Conservation (phyloP, 2,797 vertebrate species). For the Neoniphon sammara region DNA sequence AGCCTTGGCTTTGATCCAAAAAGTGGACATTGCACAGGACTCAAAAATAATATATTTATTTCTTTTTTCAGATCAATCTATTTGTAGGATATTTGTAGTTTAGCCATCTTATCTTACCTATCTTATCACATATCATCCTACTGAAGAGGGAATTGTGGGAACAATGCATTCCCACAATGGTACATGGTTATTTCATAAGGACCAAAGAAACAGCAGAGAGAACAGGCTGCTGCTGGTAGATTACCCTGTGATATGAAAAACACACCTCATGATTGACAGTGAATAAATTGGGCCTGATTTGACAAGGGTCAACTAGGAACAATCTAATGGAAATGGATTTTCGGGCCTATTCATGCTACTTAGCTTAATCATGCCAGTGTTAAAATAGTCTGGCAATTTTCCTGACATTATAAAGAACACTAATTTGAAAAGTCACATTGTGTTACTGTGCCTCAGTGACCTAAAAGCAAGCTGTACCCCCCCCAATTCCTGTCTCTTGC, state of each 20-base stretch:
- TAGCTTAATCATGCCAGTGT: not conserved
- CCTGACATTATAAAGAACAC: not conserved
- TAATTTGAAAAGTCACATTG: not conserved
- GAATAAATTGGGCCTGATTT: slow-evolving; percentile 19
- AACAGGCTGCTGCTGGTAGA: slow-evolving; percentile 32
- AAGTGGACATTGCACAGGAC: not conserved
- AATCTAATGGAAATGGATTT: not conserved
- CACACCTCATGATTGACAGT: slow-evolving; percentile 29
- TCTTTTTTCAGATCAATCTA: no score
- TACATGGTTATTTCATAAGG: slow-evolving; percentile 5
- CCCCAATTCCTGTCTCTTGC: no score
- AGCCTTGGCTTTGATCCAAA: not conserved
- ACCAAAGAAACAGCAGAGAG: slow-evolving; percentile 6
- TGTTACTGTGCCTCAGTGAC: not conserved
- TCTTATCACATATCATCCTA: not conserved
- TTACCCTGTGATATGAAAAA: slow-evolving; percentile 23
- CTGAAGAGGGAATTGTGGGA: slow-evolving; percentile 11
- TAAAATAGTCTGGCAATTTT: not conserved
- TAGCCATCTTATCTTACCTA: not conserved
- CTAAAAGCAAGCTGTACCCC: not conserved
- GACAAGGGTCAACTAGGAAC: slow-evolving; percentile 23
- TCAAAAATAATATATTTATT: not conserved
- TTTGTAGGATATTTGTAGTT: not conserved
- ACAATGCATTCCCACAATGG: slow-evolving; percentile 23
- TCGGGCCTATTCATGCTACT: not conserved